Conservation (phyloP, 2,888 invertebrate species). For the Gonocerus acuteangulatus region DNA sequence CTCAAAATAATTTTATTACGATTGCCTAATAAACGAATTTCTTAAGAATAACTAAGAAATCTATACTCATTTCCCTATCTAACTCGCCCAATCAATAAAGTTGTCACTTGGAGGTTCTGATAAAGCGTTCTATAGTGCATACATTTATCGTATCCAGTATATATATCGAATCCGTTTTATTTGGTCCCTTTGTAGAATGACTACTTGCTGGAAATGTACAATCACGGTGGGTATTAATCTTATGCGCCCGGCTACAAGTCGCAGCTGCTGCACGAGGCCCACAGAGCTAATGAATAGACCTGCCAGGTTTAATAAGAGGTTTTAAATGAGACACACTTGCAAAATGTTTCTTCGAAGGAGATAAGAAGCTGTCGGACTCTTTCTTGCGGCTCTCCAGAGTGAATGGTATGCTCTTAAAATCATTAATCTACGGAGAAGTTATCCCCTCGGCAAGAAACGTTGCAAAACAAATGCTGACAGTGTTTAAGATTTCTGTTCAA, state of each 20-base stretch:
- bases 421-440: constrained; percentile 13
- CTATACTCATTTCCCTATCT: no score
- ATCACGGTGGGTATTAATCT: background rate
- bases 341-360: background rate
- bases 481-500: constrained; percentile 21
- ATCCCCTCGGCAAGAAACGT: constrained; percentile 3
- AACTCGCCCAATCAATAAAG: no score
- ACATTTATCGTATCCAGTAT: no score
- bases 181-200: no score
- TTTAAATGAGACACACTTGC: constrained; percentile 1
- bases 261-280: background rate
- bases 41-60: no score
- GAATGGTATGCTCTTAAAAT: constrained; percentile 11
- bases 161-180: no score
- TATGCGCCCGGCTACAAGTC: background rate
- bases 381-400: background rate
- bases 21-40: no score
- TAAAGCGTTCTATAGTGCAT: no score
- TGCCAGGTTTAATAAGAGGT: background rate
- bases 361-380: constrained; percentile 1
- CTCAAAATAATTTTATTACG: no score
- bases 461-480: constrained; percentile 23
- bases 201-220: background rate
- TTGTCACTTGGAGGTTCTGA: no score
- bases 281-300: background rate